Evolutionary conservation across 2,888 invertebrate genomes (phyloP).

Genomic region (Euplagia quadripunctaria): DNA sequence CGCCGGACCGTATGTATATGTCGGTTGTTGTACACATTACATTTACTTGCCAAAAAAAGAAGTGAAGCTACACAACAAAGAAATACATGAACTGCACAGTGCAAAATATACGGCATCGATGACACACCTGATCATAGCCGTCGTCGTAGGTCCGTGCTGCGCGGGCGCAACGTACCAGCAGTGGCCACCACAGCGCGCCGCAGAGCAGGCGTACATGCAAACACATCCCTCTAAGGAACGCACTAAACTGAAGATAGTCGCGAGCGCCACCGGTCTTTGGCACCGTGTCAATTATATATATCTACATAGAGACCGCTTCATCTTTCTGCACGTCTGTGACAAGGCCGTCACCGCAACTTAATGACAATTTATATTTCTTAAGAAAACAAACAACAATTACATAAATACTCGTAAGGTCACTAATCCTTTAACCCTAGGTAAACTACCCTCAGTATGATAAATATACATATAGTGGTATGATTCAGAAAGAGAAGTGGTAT

Average conservation of each 20-base stretch:
- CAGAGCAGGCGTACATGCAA: constrained; percentile 84
- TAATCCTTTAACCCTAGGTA: constrained; percentile 3
- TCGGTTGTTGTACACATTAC: constrained; percentile 56
- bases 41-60: constrained; percentile 70
- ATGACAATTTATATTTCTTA: constrained; percentile 37
- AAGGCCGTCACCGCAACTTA: constrained; percentile 61
- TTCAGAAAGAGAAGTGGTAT: constrained; percentile 2
- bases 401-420: constrained; percentile 5
- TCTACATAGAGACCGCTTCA: constrained; percentile 66
- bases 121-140: constrained; percentile 86
- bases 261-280: constrained; percentile 80
- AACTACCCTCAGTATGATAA: constrained; percentile 17
- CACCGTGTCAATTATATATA: constrained; percentile 78
- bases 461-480: background rate
- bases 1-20: constrained; percentile 58
- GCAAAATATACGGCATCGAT: constrained; percentile 71
- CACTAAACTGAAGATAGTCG: constrained; percentile 84
- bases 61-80: constrained; percentile 77
- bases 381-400: constrained; percentile 22
- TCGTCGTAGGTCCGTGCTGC: constrained; percentile 79
- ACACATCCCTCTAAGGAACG: constrained; percentile 85
- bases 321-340: constrained; percentile 75
- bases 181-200: constrained; percentile 85
- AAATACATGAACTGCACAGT: constrained; percentile 63
- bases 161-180: constrained; percentile 81